These are phyloP conservation scores for Ochotona curzoniae DNA, from an alignment of 2,113 vertebrate genomes.

Conservation along the genomic window DNA sequence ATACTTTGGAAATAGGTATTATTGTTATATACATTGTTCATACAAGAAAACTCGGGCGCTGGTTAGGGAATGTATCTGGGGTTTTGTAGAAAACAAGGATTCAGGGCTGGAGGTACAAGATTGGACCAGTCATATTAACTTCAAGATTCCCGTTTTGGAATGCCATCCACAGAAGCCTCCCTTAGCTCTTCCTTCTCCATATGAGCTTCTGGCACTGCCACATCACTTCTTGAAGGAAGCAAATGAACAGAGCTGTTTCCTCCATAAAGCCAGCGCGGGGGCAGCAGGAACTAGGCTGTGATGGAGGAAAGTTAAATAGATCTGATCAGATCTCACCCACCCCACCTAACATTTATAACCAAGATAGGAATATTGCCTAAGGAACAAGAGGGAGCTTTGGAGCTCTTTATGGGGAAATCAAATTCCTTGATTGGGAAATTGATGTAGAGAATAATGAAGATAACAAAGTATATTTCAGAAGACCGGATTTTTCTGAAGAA, in stretches of 20 bases:
- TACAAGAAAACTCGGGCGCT: background rate
- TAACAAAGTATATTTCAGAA: background rate
- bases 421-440: background rate
- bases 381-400: background rate
- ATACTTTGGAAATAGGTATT: background rate
- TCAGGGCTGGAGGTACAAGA: rapidly evolving
- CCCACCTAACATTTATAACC: rapidly evolving
- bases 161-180: background rate
- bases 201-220: background rate
- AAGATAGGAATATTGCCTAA: too few relatives aligned
- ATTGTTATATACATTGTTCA: background rate
- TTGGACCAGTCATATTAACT: rapidly evolving
- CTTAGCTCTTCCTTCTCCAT: background rate
- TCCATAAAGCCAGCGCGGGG: background rate
- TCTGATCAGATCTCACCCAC: background rate
- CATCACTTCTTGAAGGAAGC: background rate
- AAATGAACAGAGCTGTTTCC: background rate
- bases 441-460: background rate
- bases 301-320: rapidly evolving
- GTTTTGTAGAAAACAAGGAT: background rate
- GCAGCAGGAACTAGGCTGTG: rapidly evolving
- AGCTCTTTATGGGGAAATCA: background rate
- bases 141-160: background rate
- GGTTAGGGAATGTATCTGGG: background rate
- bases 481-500: background rate